Evolutionary conservation across 2,888 invertebrate species (phyloP), one percentile per base, ranked within the genome.

Genomic region (Zhuqinia jingwanae): DNA sequence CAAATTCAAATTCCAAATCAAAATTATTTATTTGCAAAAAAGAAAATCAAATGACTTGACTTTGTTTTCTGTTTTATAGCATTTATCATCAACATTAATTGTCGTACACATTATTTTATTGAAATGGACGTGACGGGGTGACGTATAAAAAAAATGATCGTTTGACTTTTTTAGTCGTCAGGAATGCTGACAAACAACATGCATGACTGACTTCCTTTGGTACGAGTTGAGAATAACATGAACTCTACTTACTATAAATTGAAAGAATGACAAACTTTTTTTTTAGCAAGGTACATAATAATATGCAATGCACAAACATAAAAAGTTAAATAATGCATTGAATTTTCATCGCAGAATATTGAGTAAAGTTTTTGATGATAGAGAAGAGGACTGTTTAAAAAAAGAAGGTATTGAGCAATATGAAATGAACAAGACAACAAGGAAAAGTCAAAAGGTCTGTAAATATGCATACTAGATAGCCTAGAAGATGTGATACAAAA

Each of bases 181-280:
- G 63, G 77, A 78, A 78, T 78, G 77, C 60, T 45, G 77, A 78
- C 42, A 78, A 78, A 78, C 77, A 78, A 45, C 45, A n/a, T 15
- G 25, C 47, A 60, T 78, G 47, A 78, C 25, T 78, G 47, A 78
- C 77, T 78, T 63, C 60, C 77, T 77, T 78, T 36, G 3, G 36
- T n/a, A n/a, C n/a, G n/a, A 8, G 8, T 36, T 36, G 36, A 36
- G 8, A 36, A n/a, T n/a, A n/a, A 36, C 5, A 36, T 36, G 36
- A 36, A 36, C 36, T 36, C 8, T 36, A 8, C 36, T 36, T 36
- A 6, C 8, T 36, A 36, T 36, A 36, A 8, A 6, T 36, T 36
- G 8, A 36, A 6, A 36, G 36, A 36, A 36, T 36, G 36, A 36
- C 36, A 36, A 36, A 36, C 36, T 36, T 6, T 36, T 36, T 36